phyloP scores from a whole-genome alignment of 2,113 vertebrate genomes.

The Lophotis ruficrista region DNA sequence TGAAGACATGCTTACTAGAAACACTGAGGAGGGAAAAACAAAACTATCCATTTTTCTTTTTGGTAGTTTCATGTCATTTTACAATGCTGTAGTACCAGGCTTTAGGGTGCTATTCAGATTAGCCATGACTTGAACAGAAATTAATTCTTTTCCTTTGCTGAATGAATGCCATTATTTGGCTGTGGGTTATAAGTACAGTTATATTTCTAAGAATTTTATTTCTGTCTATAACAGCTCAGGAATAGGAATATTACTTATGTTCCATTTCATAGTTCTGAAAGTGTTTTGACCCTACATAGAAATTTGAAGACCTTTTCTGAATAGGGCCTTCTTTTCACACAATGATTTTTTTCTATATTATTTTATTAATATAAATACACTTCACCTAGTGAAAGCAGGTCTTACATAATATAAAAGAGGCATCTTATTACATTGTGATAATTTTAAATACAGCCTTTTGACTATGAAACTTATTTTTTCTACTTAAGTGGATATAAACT shows the following conservation, averaged over 20 bases:
- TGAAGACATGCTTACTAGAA: not conserved
- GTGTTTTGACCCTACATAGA: constrained; percentile 64
- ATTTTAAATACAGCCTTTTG: constrained; percentile 55
- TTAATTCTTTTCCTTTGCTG: constrained; percentile 48
- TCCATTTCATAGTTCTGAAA: constrained; percentile 56
- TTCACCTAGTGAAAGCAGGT: constrained; percentile 55
- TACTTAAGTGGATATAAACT: constrained; percentile 31
- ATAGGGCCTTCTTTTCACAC: constrained; percentile 55
- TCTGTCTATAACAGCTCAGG: constrained; percentile 34
- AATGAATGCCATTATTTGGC: constrained; percentile 61
- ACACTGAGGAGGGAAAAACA: not conserved
- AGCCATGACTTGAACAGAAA: constrained; percentile 57
- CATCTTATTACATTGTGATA: constrained; percentile 63
- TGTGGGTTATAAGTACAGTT: constrained; percentile 34
- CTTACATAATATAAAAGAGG: constrained; percentile 56
- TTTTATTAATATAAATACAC: constrained; percentile 66
- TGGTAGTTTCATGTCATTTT: constrained; percentile 9
- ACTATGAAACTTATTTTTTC: constrained; percentile 48
- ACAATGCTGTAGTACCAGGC: not conserved
- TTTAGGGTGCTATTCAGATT: constrained; percentile 29
- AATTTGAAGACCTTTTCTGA: constrained; percentile 62
- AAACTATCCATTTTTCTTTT: not conserved
- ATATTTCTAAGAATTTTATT: constrained; percentile 65
- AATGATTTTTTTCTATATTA: constrained; percentile 55
- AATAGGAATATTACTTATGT: constrained; percentile 63